phyloP scores from a whole-genome alignment of 2,113 vertebrate genomes.

The Paracanthobrama guichenoti region DNA sequence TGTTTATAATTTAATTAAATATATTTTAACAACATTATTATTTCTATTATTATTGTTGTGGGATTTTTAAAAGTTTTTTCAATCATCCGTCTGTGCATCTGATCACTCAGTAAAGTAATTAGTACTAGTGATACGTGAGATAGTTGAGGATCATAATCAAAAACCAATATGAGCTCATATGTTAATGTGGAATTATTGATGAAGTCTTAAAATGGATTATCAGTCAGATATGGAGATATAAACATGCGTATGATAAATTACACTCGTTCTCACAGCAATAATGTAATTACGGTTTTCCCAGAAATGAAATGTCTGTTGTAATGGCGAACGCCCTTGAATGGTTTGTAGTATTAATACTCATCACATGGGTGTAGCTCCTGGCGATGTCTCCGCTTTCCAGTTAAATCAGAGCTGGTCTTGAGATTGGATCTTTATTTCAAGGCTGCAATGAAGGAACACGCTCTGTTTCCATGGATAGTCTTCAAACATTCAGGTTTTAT shows the following conservation, averaged over 20 bases:
- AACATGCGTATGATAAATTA: constrained; percentile 15
- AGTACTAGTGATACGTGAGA: not conserved
- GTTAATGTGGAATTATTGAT: constrained; percentile 39
- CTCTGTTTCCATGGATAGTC: not conserved
- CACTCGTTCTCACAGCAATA: not conserved
- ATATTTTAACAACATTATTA: not conserved
- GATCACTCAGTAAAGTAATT: not conserved
- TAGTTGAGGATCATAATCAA: not conserved
- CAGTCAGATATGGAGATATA: constrained; percentile 20
- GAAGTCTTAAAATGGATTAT: not conserved
- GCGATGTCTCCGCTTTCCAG: not conserved
- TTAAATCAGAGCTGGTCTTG: not conserved
- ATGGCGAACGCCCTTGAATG: not conserved
- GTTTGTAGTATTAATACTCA: not conserved
- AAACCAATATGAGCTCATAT: constrained; percentile 17
- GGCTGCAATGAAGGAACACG: not conserved
- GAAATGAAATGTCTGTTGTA: constrained; percentile 10
- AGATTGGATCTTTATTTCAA: not conserved
- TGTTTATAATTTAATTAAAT: not conserved
- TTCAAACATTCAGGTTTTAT: not conserved
- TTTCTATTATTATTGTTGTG: not conserved
- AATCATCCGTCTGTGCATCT: not conserved
- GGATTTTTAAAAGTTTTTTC: too few relatives aligned
- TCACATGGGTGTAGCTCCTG: not conserved
- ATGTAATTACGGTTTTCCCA: not conserved